A percentile compares a stretch with the other conserved stretches of the same genome.
Conservation (phyloP, 2,888 invertebrate genomes). For the Meghimatium bilineatum region DNA sequence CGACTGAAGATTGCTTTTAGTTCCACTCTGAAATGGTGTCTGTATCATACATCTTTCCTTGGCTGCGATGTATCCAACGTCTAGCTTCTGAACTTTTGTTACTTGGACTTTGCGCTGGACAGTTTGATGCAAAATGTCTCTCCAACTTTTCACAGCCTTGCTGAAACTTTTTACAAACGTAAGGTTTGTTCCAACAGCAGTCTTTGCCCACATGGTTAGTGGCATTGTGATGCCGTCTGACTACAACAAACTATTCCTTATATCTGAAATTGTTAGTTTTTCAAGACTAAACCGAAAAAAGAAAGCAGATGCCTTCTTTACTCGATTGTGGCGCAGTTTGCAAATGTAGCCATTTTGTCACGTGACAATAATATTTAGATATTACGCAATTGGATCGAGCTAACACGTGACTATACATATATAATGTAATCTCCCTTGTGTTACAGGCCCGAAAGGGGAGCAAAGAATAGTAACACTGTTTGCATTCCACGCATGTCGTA, state of each 20-base stretch:
- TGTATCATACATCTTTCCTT: constrained; percentile 17
- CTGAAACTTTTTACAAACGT: constrained; percentile 39
- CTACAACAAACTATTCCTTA: not conserved
- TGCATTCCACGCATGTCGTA: too few relatives aligned
- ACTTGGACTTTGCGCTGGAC: constrained; percentile 14
- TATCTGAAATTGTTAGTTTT: not conserved
- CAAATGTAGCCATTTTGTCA: constrained; percentile 23
- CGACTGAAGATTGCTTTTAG: not conserved
- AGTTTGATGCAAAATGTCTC: constrained; percentile 27
- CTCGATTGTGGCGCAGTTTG: constrained; percentile 9
- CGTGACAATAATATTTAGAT: constrained; percentile 33
- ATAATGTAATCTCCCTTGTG: too few relatives aligned
- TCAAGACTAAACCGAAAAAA: too few relatives aligned
- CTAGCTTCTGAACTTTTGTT: not conserved
- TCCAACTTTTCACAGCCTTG: constrained; percentile 37
- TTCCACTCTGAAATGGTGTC: not conserved
- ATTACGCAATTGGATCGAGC: not conserved
- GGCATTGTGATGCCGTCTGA: constrained; percentile 26
- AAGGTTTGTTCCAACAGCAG: constrained; percentile 40
- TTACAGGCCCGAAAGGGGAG: too few relatives aligned
- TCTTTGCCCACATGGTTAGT: constrained; percentile 35
- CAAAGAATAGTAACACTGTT: too few relatives aligned
- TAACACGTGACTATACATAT: not conserved
- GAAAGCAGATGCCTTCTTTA: too few relatives aligned
- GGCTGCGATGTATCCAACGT: not conserved